phyloP scores from a whole-genome alignment of 64 coral and sea anemone species.

The Stichodactyla mertensii region DNA sequence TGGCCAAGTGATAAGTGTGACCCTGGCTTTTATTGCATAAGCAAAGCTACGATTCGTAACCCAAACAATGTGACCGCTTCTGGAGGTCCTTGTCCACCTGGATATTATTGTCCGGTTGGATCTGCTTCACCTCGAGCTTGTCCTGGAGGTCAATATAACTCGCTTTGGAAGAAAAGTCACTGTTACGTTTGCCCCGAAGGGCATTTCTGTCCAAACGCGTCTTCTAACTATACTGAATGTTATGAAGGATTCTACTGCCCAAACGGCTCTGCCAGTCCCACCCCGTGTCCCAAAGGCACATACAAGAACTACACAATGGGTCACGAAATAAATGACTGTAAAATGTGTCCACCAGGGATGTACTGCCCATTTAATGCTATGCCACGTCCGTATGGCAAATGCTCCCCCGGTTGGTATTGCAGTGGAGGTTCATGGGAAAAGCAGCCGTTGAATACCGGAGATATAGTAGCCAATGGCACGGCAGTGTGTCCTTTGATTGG shows the following conservation, averaged over 20 bases:
- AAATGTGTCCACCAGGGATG: constrained; percentile 80
- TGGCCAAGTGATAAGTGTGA: constrained; percentile 89
- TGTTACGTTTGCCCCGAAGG: constrained; percentile 76
- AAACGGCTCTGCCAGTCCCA: constrained; percentile 60
- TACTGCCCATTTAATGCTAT: constrained; percentile 72
- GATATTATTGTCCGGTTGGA: constrained; percentile 70
- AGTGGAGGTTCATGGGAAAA: constrained; percentile 95
- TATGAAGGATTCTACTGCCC: constrained; percentile 80
- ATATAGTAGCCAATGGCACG: constrained; percentile 79
- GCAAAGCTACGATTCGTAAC: constrained; percentile 46
- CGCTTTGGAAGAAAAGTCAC: constrained; percentile 67
- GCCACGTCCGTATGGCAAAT: constrained; percentile 62
- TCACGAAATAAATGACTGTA: constrained; percentile 62
- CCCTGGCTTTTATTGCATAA: constrained; percentile 83
- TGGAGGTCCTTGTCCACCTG: constrained; percentile 90
- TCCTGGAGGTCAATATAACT: constrained; percentile 75
- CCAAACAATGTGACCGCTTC: constrained; percentile 66
- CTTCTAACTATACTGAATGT: constrained; percentile 65
- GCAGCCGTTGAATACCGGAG: constrained; percentile 51
- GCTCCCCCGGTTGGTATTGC: constrained; percentile 87
- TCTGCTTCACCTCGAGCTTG: constrained; percentile 72
- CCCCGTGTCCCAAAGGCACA: constrained; percentile 77
- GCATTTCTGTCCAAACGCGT: constrained; percentile 96
- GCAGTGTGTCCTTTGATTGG: constrained; percentile 88
- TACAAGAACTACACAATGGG: constrained; percentile 93